Base-by-base conservation (phyloP, 2,797 vertebrate genomes). In the Monodelphis domestica region DNA sequence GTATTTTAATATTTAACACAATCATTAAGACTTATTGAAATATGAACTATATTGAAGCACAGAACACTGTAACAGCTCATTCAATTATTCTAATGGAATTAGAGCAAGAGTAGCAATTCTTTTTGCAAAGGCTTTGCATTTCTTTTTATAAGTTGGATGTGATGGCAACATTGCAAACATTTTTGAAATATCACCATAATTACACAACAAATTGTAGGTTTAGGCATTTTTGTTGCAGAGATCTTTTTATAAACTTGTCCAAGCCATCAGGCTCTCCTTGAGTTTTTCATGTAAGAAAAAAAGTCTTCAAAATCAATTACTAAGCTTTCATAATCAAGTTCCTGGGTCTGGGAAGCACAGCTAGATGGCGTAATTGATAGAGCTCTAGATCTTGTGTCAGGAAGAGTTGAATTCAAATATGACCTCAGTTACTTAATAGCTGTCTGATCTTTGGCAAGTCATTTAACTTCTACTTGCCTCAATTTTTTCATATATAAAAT, bases 81-180 rank as follows among this genome's bases (percentile, higher is more conserved):
- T 9, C 29, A 95, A 30, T 33, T 90, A 87, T 51, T 88, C 14
- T 45, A 88, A 94, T 78, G 28, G 59, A 90, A 95, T n/a, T 90
- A 54, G 55, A 56, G 91, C 95, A 92, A 94, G 89, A 92, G 51
- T 7, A 89, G 10, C 50, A 56, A 17, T 26, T 95, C 26, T 93
- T 59, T 91, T 63, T 87, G n/a, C 15, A n/a, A 57, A 70, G 28
- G 88, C 88, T 88, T 93, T 91, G 87, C 7, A 21, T 54, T 91
- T 93, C 12, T 87, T 38, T 87, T 94, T n/a, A 30, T 51, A 52
- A 53, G 33, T n/a, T 88, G 52, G n/a, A 55, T 92, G 52, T 92
- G 90, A 88, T 54, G 70, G n/a, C 3, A 95, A 53, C 6, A 24
- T 84, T 91, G 53, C 7, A 90, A 90, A 63, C 89, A 89, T 4